Evolutionary conservation across 2,797 vertebrate genomes (phyloP).

Genomic region (Dromococcyx pavoninus): DNA sequence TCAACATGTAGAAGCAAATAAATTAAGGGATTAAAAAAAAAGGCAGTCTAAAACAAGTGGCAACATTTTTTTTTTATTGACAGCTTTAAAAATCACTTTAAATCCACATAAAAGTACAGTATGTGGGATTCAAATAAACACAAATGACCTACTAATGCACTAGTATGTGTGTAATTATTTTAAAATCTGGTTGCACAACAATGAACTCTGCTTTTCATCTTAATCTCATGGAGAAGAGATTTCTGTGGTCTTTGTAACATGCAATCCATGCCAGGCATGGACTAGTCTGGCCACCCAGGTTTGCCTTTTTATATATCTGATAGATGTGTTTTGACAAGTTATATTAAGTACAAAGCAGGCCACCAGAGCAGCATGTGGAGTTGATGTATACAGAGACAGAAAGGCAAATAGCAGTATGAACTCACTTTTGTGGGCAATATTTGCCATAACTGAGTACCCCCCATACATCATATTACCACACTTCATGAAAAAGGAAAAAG

Average conservation of each 20-base stretch:
- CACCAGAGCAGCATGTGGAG: conserved; percentile 79
- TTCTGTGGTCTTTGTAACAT: conserved; percentile 62
- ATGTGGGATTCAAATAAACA: conserved; percentile 70
- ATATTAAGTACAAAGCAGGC: conserved; percentile 83
- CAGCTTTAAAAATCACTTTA: conserved; percentile 67
- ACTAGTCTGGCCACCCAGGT: conserved; percentile 77
- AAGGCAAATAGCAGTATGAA: conserved; percentile 73
- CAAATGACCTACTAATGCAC: conserved; percentile 53
- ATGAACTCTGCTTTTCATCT: conserved; percentile 66
- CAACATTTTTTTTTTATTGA: conserved; percentile 26
- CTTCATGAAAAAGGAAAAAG: not conserved
- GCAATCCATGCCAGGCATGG: conserved; percentile 64
- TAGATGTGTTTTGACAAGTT: conserved; percentile 85
- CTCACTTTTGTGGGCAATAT: conserved; percentile 65
- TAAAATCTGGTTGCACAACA: conserved; percentile 70
- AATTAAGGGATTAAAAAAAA: not conserved
- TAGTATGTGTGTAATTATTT: conserved; percentile 66
- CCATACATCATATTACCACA: conserved; percentile 41
- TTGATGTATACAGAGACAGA: conserved; percentile 77
- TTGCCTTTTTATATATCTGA: conserved; percentile 75
- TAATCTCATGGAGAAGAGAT: conserved; percentile 48
- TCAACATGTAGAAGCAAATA: not conserved
- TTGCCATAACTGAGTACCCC: conserved; percentile 53
- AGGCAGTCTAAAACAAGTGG: not conserved
- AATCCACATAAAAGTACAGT: conserved; percentile 66